Evolutionary conservation across 2,797 vertebrate genomes (phyloP).

Genomic region (Pyrocephalus nanus): DNA sequence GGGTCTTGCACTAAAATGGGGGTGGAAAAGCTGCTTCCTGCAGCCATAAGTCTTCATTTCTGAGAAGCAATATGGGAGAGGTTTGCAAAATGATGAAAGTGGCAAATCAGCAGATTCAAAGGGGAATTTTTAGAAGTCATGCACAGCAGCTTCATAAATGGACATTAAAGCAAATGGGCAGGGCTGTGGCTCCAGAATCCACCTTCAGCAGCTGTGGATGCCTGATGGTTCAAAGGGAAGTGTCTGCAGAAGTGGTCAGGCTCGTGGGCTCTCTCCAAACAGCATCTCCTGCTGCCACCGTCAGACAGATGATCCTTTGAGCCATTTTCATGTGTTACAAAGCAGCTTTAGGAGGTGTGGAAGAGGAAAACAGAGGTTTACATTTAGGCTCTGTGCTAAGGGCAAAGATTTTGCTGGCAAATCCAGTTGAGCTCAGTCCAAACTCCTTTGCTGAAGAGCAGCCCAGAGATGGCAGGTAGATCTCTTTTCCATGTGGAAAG

Average conservation of each 20-base stretch:
- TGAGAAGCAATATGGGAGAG: background rate
- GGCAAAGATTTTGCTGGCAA: background rate
- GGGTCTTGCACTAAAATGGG: background rate
- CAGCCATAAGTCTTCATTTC: background rate
- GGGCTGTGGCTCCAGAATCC: background rate
- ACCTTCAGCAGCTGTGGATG: background rate
- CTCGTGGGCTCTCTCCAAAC: background rate
- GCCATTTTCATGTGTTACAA: background rate
- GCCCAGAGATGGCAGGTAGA: background rate
- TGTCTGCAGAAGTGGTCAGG: background rate
- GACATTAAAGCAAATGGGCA: background rate
- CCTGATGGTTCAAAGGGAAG: background rate
- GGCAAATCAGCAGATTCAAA: background rate
- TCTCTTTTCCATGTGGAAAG: slow-evolving; percentile 38
- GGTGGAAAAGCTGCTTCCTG: background rate
- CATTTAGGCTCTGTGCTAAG: background rate
- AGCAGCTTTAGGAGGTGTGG: background rate
- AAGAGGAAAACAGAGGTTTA: background rate
- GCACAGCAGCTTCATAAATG: background rate
- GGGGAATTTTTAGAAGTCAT: background rate
- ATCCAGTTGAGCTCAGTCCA: background rate
- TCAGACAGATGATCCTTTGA: background rate
- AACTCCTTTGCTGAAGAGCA: background rate
- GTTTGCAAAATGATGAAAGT: background rate
- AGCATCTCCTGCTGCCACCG: background rate